phyloP scores from a whole-genome alignment of 2,797 vertebrate genomes.

The Hipposideros larvatus region DNA sequence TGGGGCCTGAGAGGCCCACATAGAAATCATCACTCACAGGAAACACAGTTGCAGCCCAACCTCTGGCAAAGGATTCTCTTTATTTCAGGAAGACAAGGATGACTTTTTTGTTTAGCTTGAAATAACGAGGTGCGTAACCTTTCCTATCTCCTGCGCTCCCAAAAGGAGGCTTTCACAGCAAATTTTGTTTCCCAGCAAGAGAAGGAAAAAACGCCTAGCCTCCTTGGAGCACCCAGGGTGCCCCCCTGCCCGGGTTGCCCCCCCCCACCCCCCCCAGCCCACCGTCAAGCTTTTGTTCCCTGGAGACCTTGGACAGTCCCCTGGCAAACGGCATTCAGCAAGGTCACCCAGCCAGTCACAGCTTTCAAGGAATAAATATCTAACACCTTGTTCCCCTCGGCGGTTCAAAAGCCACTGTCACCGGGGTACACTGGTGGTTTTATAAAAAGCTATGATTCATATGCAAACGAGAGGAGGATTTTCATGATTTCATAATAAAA shows the following conservation, averaged over 20 bases:
- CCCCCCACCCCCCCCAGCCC: neutral
- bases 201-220: slow-evolving; percentile 60
- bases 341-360: slow-evolving; percentile 81
- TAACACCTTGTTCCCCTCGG: slow-evolving; percentile 88
- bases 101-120: slow-evolving; percentile 67
- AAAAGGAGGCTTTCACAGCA: slow-evolving; percentile 54
- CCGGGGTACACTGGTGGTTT: slow-evolving; percentile 80
- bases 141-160: slow-evolving; percentile 37
- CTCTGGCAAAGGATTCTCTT: neutral
- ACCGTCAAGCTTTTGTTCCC: slow-evolving; percentile 75
- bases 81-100: slow-evolving; percentile 65
- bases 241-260: neutral
- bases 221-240: neutral
- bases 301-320: slow-evolving; percentile 64
- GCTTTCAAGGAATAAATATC: slow-evolving; percentile 85
- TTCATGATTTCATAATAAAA: slow-evolving; percentile 90
- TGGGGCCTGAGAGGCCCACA: neutral
- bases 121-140: slow-evolving; percentile 65
- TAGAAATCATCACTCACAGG: neutral
- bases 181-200: slow-evolving; percentile 57
- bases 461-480: slow-evolving; percentile 88
- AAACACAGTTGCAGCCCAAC: neutral
- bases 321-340: slow-evolving; percentile 65
- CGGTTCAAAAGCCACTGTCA: slow-evolving; percentile 90
- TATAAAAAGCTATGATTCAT: slow-evolving; percentile 88